Base-by-base conservation (phyloP, 1,140 invertebrate species). In the Neelides sp. region DNA sequence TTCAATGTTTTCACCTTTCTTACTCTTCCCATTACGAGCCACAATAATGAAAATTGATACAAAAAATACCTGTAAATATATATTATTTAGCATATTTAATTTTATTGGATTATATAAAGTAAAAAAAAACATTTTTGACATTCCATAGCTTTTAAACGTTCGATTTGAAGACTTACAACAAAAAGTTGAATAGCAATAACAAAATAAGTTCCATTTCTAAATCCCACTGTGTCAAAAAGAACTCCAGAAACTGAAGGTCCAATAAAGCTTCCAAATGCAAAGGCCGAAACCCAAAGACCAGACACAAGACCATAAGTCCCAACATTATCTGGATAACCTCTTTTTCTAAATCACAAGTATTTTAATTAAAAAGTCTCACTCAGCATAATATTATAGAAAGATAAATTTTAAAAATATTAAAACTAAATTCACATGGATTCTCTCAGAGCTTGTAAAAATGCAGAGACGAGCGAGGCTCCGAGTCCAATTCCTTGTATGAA, bases 401-500 rank as follows among this genome's bases (percentile, higher is more conserved):
- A 5, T 51, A 17, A 44, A 36, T 3, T 51, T 12, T 2, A 39
- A 44, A 15, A 43, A 40, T 1, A 23, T 30, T 39, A 30, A 28
- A 4, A 49, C 2, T 26, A n/a, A 24, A 15, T 74, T 73, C 71
- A 79, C 80, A 85, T 74, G 1, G 80, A 73, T n/a, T 79, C 80
- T 53, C 76, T 72, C 1, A 87, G 69, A n/a, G 82, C 80, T 64
- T 84, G 82, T 12, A 82, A 77, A 63, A 87, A 89, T 12, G 79
- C 83, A 0, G 83, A 77, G 15, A 88, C 83, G 20, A 86, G 67
- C 61, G 83, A 78, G 12, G 82, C 81, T n/a, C 81, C 77, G 63
- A 87, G 79, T 7, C 85, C 84, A 28, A 87, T 64, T 1, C 84
- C 84, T 56, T 87, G 83, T 3, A 83, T 67, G 15, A 85, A 72